phyloP scores from a whole-genome alignment of 2,797 vertebrate genomes.

The Sebastes iracundus region DNA sequence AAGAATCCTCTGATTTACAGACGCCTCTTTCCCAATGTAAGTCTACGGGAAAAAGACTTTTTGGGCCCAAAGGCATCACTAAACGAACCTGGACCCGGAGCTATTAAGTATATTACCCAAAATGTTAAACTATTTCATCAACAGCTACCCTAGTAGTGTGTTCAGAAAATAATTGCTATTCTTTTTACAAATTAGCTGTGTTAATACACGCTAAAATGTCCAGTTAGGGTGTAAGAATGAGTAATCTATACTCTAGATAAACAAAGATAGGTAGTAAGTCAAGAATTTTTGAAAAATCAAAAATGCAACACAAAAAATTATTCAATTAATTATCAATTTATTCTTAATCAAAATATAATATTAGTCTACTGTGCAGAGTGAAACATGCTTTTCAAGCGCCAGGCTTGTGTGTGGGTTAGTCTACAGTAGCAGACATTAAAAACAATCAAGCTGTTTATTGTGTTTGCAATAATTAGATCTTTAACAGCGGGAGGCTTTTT shows the following conservation, averaged over 20 bases:
- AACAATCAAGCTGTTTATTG: constrained; percentile 81
- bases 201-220: not conserved
- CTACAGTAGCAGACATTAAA: constrained; percentile 56
- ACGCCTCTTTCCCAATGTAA: too few species aligned
- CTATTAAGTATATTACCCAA: not conserved
- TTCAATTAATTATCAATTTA: not conserved
- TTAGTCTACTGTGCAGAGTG: not conserved
- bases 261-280: not conserved
- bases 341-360: constrained; percentile 2
- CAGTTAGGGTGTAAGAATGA: rapidly evolving
- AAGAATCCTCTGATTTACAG: too few species aligned
- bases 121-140: not conserved
- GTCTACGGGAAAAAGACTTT: rapidly evolving
- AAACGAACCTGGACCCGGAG: not conserved
- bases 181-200: not conserved
- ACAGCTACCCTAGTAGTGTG: not conserved
- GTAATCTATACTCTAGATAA: not conserved
- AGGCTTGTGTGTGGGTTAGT: constrained; percentile 1
- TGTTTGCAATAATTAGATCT: constrained; percentile 79
- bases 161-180: not conserved
- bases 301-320: not conserved
- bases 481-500: constrained; percentile 66
- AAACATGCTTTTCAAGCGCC: not conserved
- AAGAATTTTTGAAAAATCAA: not conserved
- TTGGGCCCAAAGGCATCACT: not conserved